phyloP scores from a whole-genome alignment of 1,140 invertebrate species.

The Portunus trituberculatus region DNA sequence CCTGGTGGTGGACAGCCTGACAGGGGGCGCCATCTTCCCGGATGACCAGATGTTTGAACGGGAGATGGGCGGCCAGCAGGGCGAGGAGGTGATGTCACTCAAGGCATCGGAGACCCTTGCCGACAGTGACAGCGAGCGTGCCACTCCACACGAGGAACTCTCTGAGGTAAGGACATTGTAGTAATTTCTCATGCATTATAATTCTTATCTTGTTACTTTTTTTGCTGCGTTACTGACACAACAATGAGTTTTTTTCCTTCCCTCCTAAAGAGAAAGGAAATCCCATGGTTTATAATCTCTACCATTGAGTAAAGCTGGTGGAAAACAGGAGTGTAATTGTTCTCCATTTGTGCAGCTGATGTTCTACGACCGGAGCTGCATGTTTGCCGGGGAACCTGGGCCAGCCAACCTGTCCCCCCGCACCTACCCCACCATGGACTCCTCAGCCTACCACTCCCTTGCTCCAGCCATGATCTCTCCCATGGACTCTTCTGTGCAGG shows the following conservation, averaged over 20 bases:
- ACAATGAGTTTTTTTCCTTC: background rate
- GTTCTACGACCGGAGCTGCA: conserved; percentile 69
- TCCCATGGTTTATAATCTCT: no score
- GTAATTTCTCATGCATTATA: background rate
- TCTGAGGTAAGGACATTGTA: conserved; percentile 56
- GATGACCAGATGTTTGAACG: conserved; percentile 73
- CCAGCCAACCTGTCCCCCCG: conserved; percentile 70
- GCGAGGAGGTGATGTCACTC: conserved; percentile 76
- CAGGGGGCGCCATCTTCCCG: conserved; percentile 54
- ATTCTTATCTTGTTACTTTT: no score
- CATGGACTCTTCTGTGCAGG: conserved; percentile 60
- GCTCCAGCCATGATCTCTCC: conserved; percentile 67
- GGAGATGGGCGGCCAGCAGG: conserved; percentile 63
- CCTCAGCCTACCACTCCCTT: conserved; percentile 65
- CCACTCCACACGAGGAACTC: conserved; percentile 62
- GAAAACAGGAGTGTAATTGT: no score
- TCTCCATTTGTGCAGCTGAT: conserved; percentile 55
- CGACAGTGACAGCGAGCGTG: conserved; percentile 75
- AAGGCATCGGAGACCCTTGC: conserved; percentile 74
- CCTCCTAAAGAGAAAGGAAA: no score
- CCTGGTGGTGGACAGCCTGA: conserved; percentile 51
- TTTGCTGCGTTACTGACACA: no score
- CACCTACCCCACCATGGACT: conserved; percentile 63
- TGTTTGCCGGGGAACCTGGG: conserved; percentile 71
- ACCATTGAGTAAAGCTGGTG: no score